Evolutionary conservation across 2,797 vertebrate species (phyloP).

Genomic region (Gouania willdenowi): DNA sequence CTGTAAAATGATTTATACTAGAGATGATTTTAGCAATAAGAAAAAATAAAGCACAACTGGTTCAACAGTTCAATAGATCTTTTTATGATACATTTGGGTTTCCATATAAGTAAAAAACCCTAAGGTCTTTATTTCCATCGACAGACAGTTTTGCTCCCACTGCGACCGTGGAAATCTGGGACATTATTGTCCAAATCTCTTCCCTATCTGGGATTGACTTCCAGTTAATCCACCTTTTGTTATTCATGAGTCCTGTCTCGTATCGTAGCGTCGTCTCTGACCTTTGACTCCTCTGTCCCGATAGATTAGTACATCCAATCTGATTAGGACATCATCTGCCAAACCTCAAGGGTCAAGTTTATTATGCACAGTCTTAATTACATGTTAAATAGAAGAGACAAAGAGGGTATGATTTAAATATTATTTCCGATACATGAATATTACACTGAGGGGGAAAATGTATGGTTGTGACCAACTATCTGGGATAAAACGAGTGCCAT

Average conservation of each 20-base stretch:
- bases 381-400: conserved; percentile 37
- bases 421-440: neutral
- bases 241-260: conserved; percentile 66
- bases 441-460: conserved; percentile 1
- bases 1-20: no score
- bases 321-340: conserved; percentile 62
- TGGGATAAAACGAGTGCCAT: conserved; percentile 36
- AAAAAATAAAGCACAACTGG: no score
- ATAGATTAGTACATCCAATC: conserved; percentile 65
- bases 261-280: conserved; percentile 66
- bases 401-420: conserved; percentile 14
- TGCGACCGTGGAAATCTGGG: conserved; percentile 49
- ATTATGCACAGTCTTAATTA: conserved; percentile 55
- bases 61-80: no score
- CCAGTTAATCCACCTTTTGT: conserved; percentile 68
- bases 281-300: conserved; percentile 61
- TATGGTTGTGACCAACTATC: conserved; percentile 11
- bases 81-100: no score
- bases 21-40: no score
- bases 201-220: conserved; percentile 34
- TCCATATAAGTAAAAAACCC: no score
- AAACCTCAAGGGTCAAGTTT: conserved; percentile 63
- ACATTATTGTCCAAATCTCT: conserved; percentile 59
- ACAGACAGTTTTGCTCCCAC: conserved; percentile 28
- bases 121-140: no score